Conservation (phyloP, 2,113 vertebrate species). For the Glaucomys volans region DNA sequence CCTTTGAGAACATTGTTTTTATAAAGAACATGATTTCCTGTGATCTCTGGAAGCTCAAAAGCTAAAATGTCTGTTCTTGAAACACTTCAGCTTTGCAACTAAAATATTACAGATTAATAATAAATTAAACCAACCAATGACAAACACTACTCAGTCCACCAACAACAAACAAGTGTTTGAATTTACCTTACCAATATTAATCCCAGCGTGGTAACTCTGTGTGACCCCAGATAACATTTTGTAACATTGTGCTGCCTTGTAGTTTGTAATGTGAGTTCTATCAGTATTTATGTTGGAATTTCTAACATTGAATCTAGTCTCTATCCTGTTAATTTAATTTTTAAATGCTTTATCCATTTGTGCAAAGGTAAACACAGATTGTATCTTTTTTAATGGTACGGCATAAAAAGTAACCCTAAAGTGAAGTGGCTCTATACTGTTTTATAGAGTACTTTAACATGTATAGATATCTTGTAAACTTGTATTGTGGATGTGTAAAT, state of each 20-base stretch:
- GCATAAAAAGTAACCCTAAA: slow-evolving; percentile 94
- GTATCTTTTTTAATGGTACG: slow-evolving; percentile 96
- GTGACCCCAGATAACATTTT: slow-evolving; percentile 90
- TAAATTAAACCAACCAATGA: slow-evolving; percentile 84
- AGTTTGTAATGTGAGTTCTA: slow-evolving; percentile 96
- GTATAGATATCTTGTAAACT: slow-evolving; percentile 99
- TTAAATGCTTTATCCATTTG: slow-evolving; percentile 93
- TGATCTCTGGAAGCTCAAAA: slow-evolving; percentile 84
- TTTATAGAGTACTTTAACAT: slow-evolving; percentile 97
- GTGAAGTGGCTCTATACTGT: slow-evolving; percentile 93
- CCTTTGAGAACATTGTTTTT: slow-evolving; percentile 80
- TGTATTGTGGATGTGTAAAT: slow-evolving; percentile 99
- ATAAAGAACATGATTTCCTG: slow-evolving; percentile 81
- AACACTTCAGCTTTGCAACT: slow-evolving; percentile 86
- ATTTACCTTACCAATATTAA: slow-evolving; percentile 89
- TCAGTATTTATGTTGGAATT: slow-evolving; percentile 92
- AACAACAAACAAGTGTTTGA: slow-evolving; percentile 84
- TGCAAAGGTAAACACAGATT: slow-evolving; percentile 95
- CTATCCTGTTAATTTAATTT: slow-evolving; percentile 94
- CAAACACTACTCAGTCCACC: slow-evolving; percentile 81
- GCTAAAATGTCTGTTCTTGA: slow-evolving; percentile 83
- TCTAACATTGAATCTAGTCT: slow-evolving; percentile 94
- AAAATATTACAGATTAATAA: slow-evolving; percentile 88
- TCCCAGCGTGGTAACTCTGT: slow-evolving; percentile 89
- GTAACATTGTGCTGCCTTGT: slow-evolving; percentile 97